Base-by-base conservation (phyloP, 1,140 invertebrate species). In the Micrasema minimum region DNA sequence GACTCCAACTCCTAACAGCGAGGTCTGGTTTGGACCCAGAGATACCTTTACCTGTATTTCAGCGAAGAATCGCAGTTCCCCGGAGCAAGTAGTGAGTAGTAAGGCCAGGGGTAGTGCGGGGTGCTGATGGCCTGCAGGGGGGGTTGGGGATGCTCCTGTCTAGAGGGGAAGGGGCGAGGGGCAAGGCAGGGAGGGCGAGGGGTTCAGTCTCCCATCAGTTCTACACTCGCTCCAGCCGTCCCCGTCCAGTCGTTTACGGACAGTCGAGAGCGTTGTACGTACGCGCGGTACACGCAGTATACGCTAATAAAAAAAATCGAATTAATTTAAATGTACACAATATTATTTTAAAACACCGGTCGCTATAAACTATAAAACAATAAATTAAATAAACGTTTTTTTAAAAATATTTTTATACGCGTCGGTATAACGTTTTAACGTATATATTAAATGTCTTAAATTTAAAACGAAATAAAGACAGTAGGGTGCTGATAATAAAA, bases 191-290 rank as follows among this genome's bases (percentile, higher is more conserved):
- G 37, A 11, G 16, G 2, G 11, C 6, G 35, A 9, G 1, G 14
- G 5, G n/a, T 11, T 22, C 48, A 4, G 23, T 18, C 55, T 41
- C 35, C 2, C n/a, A n/a, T 7, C 20, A 51, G 6, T 3, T 14
- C 26, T 31, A 7, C 26, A 31, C 26, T 31, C 26, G 77, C 20
- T 75, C 20, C 48, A 81, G 79, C 78, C 79, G 75, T 77, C 78
- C 78, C 73, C 77, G 77, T 75, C 20, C 48, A 81, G 79, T 79
- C 79, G 75, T 77, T 78, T 78, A 76, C 43, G 23, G 48, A 31
- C 43, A 45, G n/a, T 62, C 68, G 43, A 31, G 35, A 35, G 43
- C 38, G 55, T 11, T 31, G 41, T 38, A 64, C 51, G 35, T 23
- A 45, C 66, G 66, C 43, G 59, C 43, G 59, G 35, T 53, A 43